phyloP scores from a whole-genome alignment of 2,888 invertebrate genomes.

The Barypeithes pellucidus region DNA sequence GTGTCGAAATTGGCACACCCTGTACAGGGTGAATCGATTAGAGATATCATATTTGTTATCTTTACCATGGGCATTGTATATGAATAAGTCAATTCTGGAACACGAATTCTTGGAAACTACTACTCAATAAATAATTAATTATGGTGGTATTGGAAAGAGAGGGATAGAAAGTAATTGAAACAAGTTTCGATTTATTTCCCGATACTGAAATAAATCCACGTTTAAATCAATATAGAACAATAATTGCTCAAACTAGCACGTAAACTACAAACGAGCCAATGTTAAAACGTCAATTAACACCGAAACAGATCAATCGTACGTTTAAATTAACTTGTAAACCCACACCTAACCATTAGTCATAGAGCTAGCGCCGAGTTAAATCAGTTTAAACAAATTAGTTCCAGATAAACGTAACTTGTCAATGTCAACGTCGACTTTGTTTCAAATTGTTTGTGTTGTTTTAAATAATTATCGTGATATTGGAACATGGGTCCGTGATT shows the following conservation, averaged over 20 bases:
- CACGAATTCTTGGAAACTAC: no score
- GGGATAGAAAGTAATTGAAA: no score
- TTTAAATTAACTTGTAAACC: conserved; percentile 35
- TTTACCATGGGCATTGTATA: no score
- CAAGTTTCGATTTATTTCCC: no score
- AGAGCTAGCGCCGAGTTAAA: conserved; percentile 23
- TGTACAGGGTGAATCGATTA: no score
- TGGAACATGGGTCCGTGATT: conserved; percentile 19
- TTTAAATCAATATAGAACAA: neutral
- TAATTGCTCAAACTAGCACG: neutral
- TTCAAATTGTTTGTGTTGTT: conserved; percentile 13
- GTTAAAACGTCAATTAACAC: conserved; percentile 27
- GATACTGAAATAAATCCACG: no score
- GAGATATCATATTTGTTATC: no score
- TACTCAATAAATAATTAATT: no score
- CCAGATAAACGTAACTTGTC: conserved; percentile 35
- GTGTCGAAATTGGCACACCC: no score
- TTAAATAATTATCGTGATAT: conserved; percentile 23
- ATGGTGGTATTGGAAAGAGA: no score
- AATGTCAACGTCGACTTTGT: conserved; percentile 27
- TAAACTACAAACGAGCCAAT: conserved; percentile 18
- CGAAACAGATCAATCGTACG: conserved; percentile 3
- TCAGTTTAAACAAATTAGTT: conserved; percentile 35
- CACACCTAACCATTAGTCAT: conserved; percentile 34
- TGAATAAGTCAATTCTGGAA: no score